Percentiles rank a stretch among this genome's conserved stretches.
Evolutionary conservation across 2,797 vertebrate genomes (phyloP).

Genomic region (Meda fulgida): DNA sequence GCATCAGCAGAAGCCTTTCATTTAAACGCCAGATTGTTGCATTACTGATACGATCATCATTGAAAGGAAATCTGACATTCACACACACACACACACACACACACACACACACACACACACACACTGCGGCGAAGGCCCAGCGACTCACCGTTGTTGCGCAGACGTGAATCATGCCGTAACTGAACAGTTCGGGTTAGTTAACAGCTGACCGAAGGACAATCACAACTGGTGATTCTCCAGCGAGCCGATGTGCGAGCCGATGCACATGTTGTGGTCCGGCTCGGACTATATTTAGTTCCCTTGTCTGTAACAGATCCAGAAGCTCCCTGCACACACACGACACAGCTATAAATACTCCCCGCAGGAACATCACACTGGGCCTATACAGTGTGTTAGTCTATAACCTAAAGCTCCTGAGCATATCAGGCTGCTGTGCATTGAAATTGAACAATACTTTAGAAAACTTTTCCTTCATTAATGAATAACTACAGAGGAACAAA

Average conservation of each 20-base stretch:
- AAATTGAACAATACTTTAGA: not conserved
- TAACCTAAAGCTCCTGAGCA: too few species aligned
- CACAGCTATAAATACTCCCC: slow-evolving; percentile 55
- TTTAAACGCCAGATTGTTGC: not conserved
- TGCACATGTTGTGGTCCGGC: slow-evolving; percentile 20
- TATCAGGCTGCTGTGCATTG: not conserved
- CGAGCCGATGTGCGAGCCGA: slow-evolving; percentile 35
- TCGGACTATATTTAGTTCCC: slow-evolving; percentile 73
- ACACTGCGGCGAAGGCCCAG: not conserved
- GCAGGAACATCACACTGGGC: not conserved
- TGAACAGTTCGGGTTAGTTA: slow-evolving; percentile 14
- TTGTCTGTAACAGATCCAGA: slow-evolving; percentile 70
- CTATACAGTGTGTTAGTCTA: not conserved
- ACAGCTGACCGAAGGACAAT: slow-evolving; percentile 49
- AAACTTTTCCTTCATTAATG: too few species aligned
- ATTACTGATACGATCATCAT: not conserved
- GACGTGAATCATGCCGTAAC: slow-evolving; percentile 13
- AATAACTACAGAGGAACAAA: too few species aligned
- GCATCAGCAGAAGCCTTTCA: not conserved
- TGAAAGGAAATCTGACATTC: not conserved
- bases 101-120: not conserved
- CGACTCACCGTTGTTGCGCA: slow-evolving; percentile 65
- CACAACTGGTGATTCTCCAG: slow-evolving; percentile 35
- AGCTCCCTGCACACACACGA: slow-evolving; percentile 52
- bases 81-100: not conserved